Percentiles rank a stretch among this genome's conserved stretches.
These are phyloP conservation scores for Macrobrachium nipponense DNA, from an alignment of 1,140 invertebrate species.

Conservation along the genomic window DNA sequence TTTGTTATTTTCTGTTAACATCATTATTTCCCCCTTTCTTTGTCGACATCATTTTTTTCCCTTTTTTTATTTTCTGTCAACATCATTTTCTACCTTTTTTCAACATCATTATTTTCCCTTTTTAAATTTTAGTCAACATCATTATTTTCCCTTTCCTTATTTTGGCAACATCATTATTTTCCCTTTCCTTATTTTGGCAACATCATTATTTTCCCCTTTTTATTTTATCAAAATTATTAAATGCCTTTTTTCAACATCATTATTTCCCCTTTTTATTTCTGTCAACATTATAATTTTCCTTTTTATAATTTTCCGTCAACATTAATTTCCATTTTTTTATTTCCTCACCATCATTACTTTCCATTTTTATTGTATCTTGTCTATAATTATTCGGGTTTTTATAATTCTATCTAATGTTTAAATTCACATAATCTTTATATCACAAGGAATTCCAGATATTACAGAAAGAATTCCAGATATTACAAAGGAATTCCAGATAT, in stretches of 20 bases:
- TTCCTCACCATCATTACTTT: background rate
- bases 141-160: too few relatives aligned
- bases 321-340: background rate
- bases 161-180: too few relatives aligned
- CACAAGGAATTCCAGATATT: too few relatives aligned
- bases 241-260: background rate
- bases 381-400: too few relatives aligned
- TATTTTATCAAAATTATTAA: background rate
- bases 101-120: background rate
- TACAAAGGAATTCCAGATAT: too few relatives aligned
- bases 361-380: too few relatives aligned
- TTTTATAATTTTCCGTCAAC: background rate
- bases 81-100: background rate
- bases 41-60: background rate
- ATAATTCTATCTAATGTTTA: too few relatives aligned
- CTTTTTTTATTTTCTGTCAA: background rate
- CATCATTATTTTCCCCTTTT: too few relatives aligned
- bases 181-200: background rate
- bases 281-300: background rate
- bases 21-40: background rate
- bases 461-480: too few relatives aligned
- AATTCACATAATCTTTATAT: too few relatives aligned
- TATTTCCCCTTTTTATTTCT: background rate
- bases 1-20: background rate
- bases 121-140: background rate